Evolutionary conservation across 2,113 vertebrate genomes (phyloP), one percentile per base, ranked within the genome.

Genomic region (Melospiza georgiana): DNA sequence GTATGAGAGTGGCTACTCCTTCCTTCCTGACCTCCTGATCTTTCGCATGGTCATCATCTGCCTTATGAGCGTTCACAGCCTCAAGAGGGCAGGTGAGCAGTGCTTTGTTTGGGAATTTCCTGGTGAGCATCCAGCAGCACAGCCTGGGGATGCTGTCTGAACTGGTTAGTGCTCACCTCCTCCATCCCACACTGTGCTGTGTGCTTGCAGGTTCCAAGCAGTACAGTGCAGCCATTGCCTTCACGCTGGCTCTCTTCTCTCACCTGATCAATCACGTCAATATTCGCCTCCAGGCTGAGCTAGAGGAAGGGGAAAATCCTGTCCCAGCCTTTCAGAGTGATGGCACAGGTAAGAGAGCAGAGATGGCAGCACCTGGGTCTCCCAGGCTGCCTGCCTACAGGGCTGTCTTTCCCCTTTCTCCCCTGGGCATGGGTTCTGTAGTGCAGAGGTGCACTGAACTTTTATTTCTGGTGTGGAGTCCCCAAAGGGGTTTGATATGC

Each of bases 261-360:
- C 99, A 99, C 83, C 98, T 99, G 54, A 98, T 99, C 46, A 99
- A 99, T 92, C 99, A 99, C 24, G 99, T 99, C 76, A 99, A 99
- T 95, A 99, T 99, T 78, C 98, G 99, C 48, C 98, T 99, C 85
- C 99, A 99, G 97, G 99, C 99, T 6, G 99, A 99, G 75, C 97
- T 99, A 61, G 99, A 99, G 93, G 99, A 99, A 44, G 98, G 98
- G 20, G 99, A 99, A 72, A 98, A 97, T 77, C 98, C 98, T 1
- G 99, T 99, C 55, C 98, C 99, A 1, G 97, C 98, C 0, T 98
- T 99, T 62, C 98, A 97, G 94, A 98, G 98, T 0, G 99, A 98
- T 10, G 94, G 97, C 76, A 90, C 97, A 95, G 98, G 98, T 98
- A 68, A 95, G 84, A 39, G n/a, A 52, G 12, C 22, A 23, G 31